Percentiles rank a stretch among this genome's conserved stretches.
Conservation (phyloP, 2,888 invertebrate species). For the Agrilus mali region DNA sequence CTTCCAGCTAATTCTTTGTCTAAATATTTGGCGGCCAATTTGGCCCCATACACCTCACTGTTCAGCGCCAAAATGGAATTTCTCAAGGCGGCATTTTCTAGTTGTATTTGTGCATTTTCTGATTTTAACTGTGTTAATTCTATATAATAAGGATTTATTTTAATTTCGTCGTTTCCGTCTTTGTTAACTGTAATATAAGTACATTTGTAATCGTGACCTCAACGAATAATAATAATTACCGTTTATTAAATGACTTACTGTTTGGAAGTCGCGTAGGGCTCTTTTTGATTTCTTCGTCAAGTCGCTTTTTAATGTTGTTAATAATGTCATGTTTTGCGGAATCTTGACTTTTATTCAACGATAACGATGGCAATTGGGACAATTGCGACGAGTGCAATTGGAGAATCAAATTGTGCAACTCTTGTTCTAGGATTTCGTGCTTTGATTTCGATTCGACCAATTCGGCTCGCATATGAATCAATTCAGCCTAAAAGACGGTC, state of each 20-base stretch:
- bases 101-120: constrained; percentile 47
- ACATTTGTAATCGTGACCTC: not conserved
- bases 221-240: not conserved
- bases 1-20: constrained; percentile 73
- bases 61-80: constrained; percentile 62
- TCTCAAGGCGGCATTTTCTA: constrained; percentile 57
- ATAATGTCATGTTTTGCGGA: constrained; percentile 31
- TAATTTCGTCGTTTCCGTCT: constrained; percentile 24
- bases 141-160: constrained; percentile 30
- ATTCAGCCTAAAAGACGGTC: constrained; percentile 54
- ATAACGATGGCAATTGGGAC: constrained; percentile 35
- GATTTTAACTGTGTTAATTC: constrained; percentile 35
- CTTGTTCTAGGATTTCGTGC: constrained; percentile 45
- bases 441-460: constrained; percentile 56
- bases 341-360: constrained; percentile 28
- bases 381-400: constrained; percentile 48
- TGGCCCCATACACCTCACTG: constrained; percentile 73
- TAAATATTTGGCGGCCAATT: constrained; percentile 72
- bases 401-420: constrained; percentile 46
- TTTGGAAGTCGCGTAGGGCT: constrained; percentile 30
- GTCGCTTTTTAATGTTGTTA: constrained; percentile 31
- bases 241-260: constrained; percentile 12
- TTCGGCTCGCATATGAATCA: constrained; percentile 62
- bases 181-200: constrained; percentile 18
- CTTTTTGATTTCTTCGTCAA: constrained; percentile 32